These are phyloP conservation scores for Cydia fagiglandana DNA, from an alignment of 1,140 invertebrate species.

Conservation along the genomic window DNA sequence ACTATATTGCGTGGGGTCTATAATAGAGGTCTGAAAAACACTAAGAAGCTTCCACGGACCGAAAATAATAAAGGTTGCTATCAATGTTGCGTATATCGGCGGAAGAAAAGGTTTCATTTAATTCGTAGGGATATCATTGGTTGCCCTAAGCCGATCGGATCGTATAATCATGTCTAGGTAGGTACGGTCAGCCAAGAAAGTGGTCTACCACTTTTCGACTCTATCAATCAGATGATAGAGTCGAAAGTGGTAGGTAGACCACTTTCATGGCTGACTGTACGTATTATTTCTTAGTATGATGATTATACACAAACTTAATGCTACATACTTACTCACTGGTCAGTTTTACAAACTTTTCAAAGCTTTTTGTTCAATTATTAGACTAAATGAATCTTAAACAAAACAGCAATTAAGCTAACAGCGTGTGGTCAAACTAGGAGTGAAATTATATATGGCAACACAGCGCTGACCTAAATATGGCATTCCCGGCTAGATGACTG, in stretches of 20 bases:
- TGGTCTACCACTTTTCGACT: too few relatives aligned
- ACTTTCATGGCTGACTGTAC: too few relatives aligned
- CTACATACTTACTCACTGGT: too few relatives aligned
- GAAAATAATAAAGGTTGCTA: not conserved
- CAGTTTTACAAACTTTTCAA: too few relatives aligned
- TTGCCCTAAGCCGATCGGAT: not conserved
- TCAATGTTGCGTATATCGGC: not conserved
- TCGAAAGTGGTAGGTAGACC: too few relatives aligned
- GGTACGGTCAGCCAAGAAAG: too few relatives aligned
- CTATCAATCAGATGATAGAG: too few relatives aligned
- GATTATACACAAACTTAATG: too few relatives aligned
- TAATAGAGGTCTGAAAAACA: not conserved
- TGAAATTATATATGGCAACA: constrained; percentile 18
- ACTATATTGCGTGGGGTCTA: not conserved
- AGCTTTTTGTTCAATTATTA: not conserved
- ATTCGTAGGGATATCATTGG: not conserved
- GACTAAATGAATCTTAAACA: not conserved
- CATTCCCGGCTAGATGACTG: constrained; percentile 8
- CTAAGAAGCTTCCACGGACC: not conserved
- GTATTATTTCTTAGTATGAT: too few relatives aligned
- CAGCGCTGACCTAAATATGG: constrained; percentile 14
- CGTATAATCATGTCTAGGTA: not conserved
- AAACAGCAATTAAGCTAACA: not conserved
- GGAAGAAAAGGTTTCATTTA: not conserved
- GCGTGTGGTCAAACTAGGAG: not conserved